Evolutionary conservation across 2,113 vertebrate genomes (phyloP).

Genomic region (Chascanopsetta lugubris): DNA sequence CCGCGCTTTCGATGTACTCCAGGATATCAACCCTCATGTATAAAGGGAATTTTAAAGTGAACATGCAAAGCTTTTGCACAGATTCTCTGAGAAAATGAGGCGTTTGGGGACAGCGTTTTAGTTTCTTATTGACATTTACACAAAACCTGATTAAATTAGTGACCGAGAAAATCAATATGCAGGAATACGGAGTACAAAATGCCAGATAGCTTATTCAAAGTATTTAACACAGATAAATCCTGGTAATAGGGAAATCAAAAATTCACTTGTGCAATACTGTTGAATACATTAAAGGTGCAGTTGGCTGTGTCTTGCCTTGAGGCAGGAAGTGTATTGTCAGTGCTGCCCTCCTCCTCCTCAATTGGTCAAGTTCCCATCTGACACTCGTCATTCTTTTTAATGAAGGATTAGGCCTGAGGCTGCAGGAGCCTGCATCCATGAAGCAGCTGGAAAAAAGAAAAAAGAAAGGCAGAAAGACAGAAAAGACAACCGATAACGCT

Average conservation of each 20-base stretch:
- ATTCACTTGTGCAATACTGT: background rate
- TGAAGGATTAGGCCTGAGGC: constrained; percentile 30
- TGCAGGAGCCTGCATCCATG: constrained; percentile 4
- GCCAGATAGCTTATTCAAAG: background rate
- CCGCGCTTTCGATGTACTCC: too few relatives aligned
- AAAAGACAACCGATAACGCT: background rate
- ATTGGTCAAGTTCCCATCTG: constrained; percentile 32
- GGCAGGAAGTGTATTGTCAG: constrained; percentile 21
- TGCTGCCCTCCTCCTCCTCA: constrained; percentile 36
- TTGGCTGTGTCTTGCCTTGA: constrained; percentile 15
- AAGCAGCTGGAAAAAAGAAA: background rate
- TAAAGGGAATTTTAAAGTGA: too few relatives aligned
- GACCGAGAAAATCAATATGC: background rate
- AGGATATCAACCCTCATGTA: too few relatives aligned
- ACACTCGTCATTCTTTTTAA: constrained; percentile 42
- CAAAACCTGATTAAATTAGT: background rate
- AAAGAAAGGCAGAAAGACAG: too few relatives aligned
- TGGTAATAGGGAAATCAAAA: background rate
- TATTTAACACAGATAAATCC: background rate
- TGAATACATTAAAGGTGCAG: constrained; percentile 4
- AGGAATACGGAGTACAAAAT: background rate
- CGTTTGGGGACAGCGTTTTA: background rate
- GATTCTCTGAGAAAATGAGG: background rate
- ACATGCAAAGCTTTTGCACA: too few relatives aligned
- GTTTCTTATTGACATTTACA: background rate